A percentile compares a stretch with the other conserved stretches of the same genome.
phyloP scores from a whole-genome alignment of 2,113 vertebrate species.

The Nyctereutes procyonoides region DNA sequence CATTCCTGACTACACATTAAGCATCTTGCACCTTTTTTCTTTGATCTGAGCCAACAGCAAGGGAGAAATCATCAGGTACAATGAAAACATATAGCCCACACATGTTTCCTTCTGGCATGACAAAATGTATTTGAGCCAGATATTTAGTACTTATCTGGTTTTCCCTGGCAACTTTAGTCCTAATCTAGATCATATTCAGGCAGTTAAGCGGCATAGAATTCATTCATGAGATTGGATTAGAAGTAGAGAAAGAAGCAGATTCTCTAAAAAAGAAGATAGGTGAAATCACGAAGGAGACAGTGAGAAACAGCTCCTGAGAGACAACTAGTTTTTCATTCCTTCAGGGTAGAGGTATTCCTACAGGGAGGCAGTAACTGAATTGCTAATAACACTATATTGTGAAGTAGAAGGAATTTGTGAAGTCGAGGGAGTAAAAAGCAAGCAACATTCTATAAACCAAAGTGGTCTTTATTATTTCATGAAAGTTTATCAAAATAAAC shows the following conservation, averaged over 20 bases:
- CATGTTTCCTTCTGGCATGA: neutral
- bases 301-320: neutral
- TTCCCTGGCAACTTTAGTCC: conserved; percentile 18
- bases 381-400: neutral
- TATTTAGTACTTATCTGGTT: neutral
- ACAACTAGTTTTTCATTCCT: neutral
- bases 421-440: neutral
- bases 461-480: neutral
- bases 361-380: neutral
- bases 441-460: neutral
- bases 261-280: neutral
- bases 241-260: neutral
- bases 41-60: neutral
- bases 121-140: neutral
- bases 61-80: neutral
- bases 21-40: neutral
- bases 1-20: neutral
- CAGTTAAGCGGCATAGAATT: conserved; percentile 33
- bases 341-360: neutral
- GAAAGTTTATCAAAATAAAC: neutral
- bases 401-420: neutral
- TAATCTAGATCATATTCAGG: conserved; percentile 43
- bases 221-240: neutral
- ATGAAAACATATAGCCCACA: neutral
- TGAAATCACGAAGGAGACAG: neutral